Percentiles rank a stretch among this genome's conserved stretches.
These are phyloP conservation scores for Porphyrio hochstetteri DNA, from an alignment of 2,113 vertebrate genomes.

Conservation along the genomic window DNA sequence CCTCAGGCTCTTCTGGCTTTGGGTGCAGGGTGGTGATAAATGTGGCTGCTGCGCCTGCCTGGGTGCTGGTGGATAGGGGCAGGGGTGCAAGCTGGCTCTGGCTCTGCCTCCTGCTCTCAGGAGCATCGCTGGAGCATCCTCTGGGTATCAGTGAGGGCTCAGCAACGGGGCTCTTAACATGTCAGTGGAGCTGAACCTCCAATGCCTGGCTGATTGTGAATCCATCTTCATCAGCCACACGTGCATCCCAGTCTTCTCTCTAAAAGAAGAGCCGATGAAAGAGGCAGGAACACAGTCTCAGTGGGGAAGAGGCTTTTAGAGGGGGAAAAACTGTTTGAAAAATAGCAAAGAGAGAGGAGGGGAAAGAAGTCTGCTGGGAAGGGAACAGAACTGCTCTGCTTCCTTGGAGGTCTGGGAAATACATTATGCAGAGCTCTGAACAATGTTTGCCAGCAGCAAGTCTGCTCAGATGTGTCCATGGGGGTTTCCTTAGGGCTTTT, in stretches of 20 bases:
- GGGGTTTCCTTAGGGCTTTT: conserved; percentile 34
- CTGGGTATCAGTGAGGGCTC: rapidly evolving
- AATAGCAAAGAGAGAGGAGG: conserved; percentile 42
- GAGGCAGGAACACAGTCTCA: conserved; percentile 28
- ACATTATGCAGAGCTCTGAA: conserved; percentile 59
- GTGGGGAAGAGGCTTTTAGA: conserved; percentile 52
- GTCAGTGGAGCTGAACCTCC: not conserved
- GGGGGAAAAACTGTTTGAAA: conserved; percentile 49
- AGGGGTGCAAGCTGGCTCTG: not conserved
- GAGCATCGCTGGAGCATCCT: not conserved
- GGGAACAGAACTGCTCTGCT: conserved; percentile 37
- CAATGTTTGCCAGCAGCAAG: conserved; percentile 61
- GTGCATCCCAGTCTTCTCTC: not conserved
- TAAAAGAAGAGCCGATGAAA: conserved; percentile 31
- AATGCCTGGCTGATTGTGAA: not conserved
- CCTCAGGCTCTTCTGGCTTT: not conserved
- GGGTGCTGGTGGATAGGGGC: not conserved
- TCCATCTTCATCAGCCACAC: not conserved
- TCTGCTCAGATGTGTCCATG: conserved; percentile 52
- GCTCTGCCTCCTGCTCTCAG: not conserved
- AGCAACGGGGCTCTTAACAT: rapidly evolving
- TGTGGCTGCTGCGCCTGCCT: rapidly evolving
- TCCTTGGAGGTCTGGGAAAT: conserved; percentile 67
- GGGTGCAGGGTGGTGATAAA: not conserved
- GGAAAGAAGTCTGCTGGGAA: conserved; percentile 53